These are phyloP conservation scores for Pongo pygmaeus DNA, from an alignment of 2,113 vertebrate genomes.

Conservation along the genomic window DNA sequence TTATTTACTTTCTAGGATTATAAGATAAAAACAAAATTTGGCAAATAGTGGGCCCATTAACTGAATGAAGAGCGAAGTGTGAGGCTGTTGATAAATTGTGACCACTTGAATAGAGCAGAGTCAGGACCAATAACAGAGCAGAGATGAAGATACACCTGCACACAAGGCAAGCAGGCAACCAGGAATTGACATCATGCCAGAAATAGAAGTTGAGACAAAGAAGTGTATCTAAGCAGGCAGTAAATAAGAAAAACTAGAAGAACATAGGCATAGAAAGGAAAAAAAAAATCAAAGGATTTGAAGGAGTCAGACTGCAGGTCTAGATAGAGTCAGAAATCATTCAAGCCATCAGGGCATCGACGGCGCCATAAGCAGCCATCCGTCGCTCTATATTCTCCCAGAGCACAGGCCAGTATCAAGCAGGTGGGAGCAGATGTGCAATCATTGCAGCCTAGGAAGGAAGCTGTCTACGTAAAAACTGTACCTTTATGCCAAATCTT, in stretches of 20 bases:
- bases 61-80: neutral
- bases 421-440: rapidly evolving
- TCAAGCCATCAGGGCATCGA: neutral
- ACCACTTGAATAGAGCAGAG: neutral
- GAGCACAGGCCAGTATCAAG: neutral
- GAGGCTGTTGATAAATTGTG: neutral
- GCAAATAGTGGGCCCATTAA: neutral
- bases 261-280: neutral
- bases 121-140: neutral
- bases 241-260: neutral
- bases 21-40: neutral
- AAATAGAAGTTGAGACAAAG: neutral
- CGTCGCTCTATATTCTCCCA: neutral
- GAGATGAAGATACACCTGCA: neutral
- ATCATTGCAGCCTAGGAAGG: neutral
- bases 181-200: neutral
- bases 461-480: neutral
- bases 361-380: neutral
- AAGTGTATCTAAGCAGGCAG: neutral
- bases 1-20: neutral
- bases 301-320: neutral
- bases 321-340: neutral
- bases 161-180: neutral
- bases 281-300: neutral
- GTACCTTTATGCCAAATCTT: neutral